These are phyloP conservation scores for Pipistrellus kuhlii DNA, from an alignment of 2,797 vertebrate genomes.

Conservation along the genomic window DNA sequence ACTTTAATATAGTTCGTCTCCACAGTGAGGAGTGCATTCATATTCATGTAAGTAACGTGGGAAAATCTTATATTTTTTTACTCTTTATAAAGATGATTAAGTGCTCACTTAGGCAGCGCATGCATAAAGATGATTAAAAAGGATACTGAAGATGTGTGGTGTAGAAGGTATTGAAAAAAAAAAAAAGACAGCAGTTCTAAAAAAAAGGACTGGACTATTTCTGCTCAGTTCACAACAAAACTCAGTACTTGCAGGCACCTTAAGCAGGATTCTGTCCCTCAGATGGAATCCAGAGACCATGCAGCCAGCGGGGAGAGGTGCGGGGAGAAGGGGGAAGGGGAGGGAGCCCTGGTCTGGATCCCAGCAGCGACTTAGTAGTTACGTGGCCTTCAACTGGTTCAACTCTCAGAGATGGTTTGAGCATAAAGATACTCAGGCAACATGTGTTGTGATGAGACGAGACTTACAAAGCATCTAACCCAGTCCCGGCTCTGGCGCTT, in stretches of 20 bases:
- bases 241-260: neutral
- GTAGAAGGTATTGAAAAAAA: neutral
- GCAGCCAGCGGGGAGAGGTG: too few species aligned
- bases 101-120: neutral
- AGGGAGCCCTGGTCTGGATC: neutral
- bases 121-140: neutral
- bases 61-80: neutral
- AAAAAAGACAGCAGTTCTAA: neutral
- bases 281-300: neutral
- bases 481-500: neutral
- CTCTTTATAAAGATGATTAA: slow-evolving; percentile 37
- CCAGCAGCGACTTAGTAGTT: neutral
- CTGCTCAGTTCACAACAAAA: slow-evolving; percentile 22
- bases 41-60: slow-evolving; percentile 39
- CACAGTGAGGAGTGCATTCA: neutral
- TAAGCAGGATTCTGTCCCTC: slow-evolving; percentile 1
- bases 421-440: neutral
- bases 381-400: neutral
- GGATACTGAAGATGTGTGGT: neutral
- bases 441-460: neutral
- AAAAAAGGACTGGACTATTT: slow-evolving; percentile 33
- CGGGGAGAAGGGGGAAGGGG: too few species aligned
- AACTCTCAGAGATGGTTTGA: neutral
- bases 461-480: neutral
- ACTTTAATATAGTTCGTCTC: neutral